phyloP scores from a whole-genome alignment of 2,888 invertebrate genomes.

The Gandaritis pyraliata region DNA sequence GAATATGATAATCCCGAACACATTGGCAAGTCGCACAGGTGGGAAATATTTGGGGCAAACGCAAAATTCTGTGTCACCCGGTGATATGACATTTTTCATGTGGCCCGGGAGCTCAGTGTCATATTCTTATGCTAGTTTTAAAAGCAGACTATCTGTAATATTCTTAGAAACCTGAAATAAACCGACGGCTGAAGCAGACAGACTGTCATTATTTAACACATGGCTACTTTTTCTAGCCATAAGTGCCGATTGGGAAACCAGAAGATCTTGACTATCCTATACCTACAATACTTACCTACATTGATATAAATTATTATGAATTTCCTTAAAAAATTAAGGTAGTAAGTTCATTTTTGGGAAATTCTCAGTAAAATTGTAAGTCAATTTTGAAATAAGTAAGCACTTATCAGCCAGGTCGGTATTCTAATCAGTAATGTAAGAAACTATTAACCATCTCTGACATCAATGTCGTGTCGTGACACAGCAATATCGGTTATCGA shows the following conservation, averaged over 20 bases:
- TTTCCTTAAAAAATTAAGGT: too few relatives aligned
- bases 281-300: too few relatives aligned
- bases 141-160: not conserved
- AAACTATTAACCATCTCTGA: conserved; percentile 23
- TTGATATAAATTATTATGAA: too few relatives aligned
- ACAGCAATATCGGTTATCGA: conserved; percentile 49
- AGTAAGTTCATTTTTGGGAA: too few relatives aligned
- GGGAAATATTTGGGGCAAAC: conserved; percentile 49
- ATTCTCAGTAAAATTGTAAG: too few relatives aligned
- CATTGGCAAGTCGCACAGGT: conserved; percentile 48
- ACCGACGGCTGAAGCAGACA: too few relatives aligned
- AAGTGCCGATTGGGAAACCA: too few relatives aligned
- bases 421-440: not conserved
- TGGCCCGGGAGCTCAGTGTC: conserved; percentile 5
- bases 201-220: too few relatives aligned
- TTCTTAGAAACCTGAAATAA: too few relatives aligned
- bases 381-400: not conserved
- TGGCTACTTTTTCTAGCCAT: too few relatives aligned
- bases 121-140: conserved; percentile 9
- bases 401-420: too few relatives aligned
- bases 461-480: conserved; percentile 40
- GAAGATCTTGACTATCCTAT: too few relatives aligned
- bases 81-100: conserved; percentile 50
- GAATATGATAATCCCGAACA: conserved; percentile 58
- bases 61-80: conserved; percentile 51